These are phyloP conservation scores for Penaeus chinensis DNA, from an alignment of 1,140 invertebrate species.

Conservation along the genomic window DNA sequence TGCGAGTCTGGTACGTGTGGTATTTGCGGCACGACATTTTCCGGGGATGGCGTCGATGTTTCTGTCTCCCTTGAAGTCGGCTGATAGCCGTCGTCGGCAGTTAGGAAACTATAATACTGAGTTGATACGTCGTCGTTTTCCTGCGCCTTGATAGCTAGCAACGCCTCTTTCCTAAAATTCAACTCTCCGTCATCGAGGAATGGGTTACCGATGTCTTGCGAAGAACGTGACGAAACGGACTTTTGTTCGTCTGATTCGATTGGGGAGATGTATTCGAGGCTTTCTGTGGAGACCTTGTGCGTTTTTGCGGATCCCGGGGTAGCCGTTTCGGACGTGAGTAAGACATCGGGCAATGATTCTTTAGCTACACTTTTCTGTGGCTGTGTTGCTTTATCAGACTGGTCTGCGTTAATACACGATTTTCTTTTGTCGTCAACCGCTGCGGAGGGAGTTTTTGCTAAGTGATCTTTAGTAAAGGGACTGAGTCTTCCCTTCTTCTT, in stretches of 20 bases:
- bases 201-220: constrained; percentile 33
- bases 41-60: background rate
- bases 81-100: constrained; percentile 23
- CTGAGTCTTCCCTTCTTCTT: constrained; percentile 43
- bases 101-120: constrained; percentile 45
- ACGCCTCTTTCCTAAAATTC: constrained; percentile 30
- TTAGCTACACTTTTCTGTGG: background rate
- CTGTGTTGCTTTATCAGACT: background rate
- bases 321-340: background rate
- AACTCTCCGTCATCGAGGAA: constrained; percentile 48
- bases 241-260: constrained; percentile 48
- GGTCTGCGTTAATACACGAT: background rate
- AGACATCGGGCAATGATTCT: constrained; percentile 19
- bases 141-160: constrained; percentile 47
- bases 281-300: constrained; percentile 26
- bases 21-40: constrained; percentile 1
- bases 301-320: background rate
- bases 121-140: constrained; percentile 42
- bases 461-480: constrained; percentile 44
- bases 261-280: constrained; percentile 36
- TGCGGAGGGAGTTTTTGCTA: constrained; percentile 24
- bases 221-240: constrained; percentile 31
- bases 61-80: constrained; percentile 18
- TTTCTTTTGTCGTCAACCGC: background rate
- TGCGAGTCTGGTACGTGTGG: background rate